Conservation (phyloP, 2,888 invertebrate species). For the Noctua janthe region DNA sequence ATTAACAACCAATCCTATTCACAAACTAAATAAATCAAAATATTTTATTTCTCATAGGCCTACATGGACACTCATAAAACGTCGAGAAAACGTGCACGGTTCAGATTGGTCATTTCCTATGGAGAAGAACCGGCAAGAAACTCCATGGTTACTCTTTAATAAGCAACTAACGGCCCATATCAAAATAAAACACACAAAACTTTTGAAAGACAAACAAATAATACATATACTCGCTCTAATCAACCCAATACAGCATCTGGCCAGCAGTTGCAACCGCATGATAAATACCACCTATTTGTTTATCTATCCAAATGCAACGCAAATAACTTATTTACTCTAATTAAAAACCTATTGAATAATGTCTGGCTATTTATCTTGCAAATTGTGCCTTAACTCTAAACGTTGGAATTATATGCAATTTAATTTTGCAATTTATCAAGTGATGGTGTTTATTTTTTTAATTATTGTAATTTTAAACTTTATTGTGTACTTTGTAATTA, state of each 20-base stretch:
- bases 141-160: neutral
- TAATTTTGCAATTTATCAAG: slow-evolving; percentile 36
- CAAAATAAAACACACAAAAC: slow-evolving; percentile 15
- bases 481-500: neutral
- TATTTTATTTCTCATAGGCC: no score
- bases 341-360: slow-evolving; percentile 65
- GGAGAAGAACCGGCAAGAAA: no score
- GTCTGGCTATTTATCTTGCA: slow-evolving; percentile 57
- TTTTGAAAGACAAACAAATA: slow-evolving; percentile 18
- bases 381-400: slow-evolving; percentile 50
- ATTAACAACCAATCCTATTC: neutral
- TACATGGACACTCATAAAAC: no score
- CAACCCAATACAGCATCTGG: slow-evolving; percentile 63
- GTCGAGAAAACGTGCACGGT: no score
- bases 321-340: slow-evolving; percentile 65
- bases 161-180: neutral
- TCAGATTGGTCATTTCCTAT: no score
- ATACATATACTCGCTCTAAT: slow-evolving; percentile 32
- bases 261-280: slow-evolving; percentile 60
- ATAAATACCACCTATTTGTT: slow-evolving; percentile 64
- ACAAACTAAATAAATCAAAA: neutral
- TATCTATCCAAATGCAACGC: slow-evolving; percentile 48
- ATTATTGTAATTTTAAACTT: slow-evolving; percentile 21
- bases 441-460: slow-evolving; percentile 14
- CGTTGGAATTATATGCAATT: slow-evolving; percentile 32